phyloP scores from a whole-genome alignment of 2,797 vertebrate genomes.

The Argyrosomus regius region DNA sequence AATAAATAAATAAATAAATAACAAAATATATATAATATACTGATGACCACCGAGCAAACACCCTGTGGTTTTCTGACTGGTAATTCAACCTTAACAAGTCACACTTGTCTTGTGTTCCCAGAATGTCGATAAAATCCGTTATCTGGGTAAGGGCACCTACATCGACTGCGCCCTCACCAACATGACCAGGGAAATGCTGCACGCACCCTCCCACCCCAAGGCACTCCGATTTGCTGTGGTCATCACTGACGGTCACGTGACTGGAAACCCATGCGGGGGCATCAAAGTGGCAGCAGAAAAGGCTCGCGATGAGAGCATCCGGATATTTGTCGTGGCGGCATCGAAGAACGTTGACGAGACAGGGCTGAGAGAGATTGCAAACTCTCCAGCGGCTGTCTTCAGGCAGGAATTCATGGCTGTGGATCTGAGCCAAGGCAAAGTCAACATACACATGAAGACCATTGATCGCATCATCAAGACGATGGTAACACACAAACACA shows the following conservation, averaged over 20 bases:
- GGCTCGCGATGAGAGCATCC: constrained; percentile 89
- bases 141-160: constrained; percentile 94
- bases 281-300: constrained; percentile 91
- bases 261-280: constrained; percentile 90
- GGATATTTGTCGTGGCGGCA: constrained; percentile 90
- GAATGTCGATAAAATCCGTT: constrained; percentile 78
- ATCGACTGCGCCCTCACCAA: constrained; percentile 92
- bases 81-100: background rate
- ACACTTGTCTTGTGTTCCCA: constrained; percentile 19
- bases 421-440: constrained; percentile 69
- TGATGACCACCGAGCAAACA: background rate
- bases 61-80: background rate
- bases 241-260: constrained; percentile 96
- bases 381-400: constrained; percentile 88
- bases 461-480: constrained; percentile 92
- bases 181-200: constrained; percentile 87
- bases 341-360: constrained; percentile 88
- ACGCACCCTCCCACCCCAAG: background rate
- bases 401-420: constrained; percentile 88
- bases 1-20: too few relatives aligned
- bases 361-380: constrained; percentile 91
- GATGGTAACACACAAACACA: constrained; percentile 86
- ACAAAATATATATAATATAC: too few relatives aligned
- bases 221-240: constrained; percentile 89
- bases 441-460: constrained; percentile 73